Evolutionary conservation across 2,888 invertebrate genomes (phyloP).

Genomic region (Octonoba sinensis): DNA sequence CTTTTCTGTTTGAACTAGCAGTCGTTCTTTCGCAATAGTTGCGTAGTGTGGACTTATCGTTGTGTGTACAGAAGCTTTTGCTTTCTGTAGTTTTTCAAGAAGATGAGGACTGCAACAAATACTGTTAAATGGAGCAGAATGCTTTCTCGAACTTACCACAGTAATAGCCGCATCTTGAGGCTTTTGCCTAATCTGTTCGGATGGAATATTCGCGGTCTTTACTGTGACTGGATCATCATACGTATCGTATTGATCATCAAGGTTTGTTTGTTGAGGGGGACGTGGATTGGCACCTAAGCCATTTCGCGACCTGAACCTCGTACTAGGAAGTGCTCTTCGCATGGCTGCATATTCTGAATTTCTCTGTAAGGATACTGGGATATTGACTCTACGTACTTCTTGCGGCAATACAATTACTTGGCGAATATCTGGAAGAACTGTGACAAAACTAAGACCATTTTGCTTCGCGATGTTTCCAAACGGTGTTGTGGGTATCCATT

Average conservation of each 20-base stretch:
- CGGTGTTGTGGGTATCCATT: constrained; percentile 3
- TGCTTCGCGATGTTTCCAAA: neutral
- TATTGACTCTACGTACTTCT: neutral
- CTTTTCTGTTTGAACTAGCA: no score
- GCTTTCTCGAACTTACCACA: neutral
- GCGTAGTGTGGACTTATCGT: no score
- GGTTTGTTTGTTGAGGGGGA: neutral
- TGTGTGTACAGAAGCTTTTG: neutral
- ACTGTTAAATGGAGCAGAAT: neutral
- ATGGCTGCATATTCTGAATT: no score
- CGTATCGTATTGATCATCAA: neutral
- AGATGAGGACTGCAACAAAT: neutral
- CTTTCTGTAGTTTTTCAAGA: neutral
- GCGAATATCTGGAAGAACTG: neutral
- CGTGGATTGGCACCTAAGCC: neutral
- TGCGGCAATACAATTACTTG: neutral
- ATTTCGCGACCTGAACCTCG: neutral
- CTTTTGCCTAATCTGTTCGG: neutral
- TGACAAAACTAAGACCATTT: neutral
- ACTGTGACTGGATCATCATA: neutral
- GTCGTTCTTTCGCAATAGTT: no score
- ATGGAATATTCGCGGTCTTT: neutral
- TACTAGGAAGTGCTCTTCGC: no score
- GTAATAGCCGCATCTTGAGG: neutral
- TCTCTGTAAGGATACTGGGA: no score